Conservation (phyloP, 2,888 invertebrate genomes). For the Piscicola geometra region DNA sequence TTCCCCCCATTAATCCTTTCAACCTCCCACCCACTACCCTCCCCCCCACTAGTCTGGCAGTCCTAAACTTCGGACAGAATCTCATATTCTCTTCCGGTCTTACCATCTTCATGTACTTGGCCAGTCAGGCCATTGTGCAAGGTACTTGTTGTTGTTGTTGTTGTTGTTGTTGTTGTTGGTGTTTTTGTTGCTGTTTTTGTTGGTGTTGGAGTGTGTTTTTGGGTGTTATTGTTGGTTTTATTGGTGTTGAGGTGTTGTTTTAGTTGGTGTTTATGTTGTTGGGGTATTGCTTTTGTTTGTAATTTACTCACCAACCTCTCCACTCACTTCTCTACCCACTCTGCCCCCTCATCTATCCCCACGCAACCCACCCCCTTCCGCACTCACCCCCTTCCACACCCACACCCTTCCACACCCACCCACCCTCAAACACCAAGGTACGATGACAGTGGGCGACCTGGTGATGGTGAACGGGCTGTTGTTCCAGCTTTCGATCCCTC, state of each 20-base stretch:
- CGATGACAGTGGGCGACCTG: slow-evolving; percentile 92
- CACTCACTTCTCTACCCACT: not conserved
- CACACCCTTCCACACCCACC: no score
- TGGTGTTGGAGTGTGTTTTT: not conserved
- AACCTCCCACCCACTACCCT: not conserved
- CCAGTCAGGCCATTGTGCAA: slow-evolving; percentile 78
- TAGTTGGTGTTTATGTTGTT: not conserved
- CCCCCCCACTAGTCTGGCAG: slow-evolving; percentile 67
- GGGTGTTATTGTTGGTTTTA: not conserved
- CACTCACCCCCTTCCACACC: no score
- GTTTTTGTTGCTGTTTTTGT: not conserved
- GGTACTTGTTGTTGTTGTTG: slow-evolving; percentile 60
- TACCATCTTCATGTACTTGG: slow-evolving; percentile 86
- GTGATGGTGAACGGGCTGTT: slow-evolving; percentile 97
- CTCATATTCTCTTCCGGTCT: slow-evolving; percentile 90
- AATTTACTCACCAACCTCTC: no score
- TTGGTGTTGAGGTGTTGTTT: not conserved
- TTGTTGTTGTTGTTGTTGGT: not conserved
- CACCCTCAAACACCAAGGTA: slow-evolving; percentile 67
- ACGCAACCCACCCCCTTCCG: not conserved
- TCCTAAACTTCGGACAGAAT: slow-evolving; percentile 93
- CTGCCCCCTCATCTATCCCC: no score
- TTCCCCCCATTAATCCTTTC: not conserved
- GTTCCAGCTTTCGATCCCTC: slow-evolving; percentile 91
- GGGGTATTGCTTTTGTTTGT: not conserved